Evolutionary conservation across 2,888 invertebrate species (phyloP).

Genomic region (Heliothis peltigera): DNA sequence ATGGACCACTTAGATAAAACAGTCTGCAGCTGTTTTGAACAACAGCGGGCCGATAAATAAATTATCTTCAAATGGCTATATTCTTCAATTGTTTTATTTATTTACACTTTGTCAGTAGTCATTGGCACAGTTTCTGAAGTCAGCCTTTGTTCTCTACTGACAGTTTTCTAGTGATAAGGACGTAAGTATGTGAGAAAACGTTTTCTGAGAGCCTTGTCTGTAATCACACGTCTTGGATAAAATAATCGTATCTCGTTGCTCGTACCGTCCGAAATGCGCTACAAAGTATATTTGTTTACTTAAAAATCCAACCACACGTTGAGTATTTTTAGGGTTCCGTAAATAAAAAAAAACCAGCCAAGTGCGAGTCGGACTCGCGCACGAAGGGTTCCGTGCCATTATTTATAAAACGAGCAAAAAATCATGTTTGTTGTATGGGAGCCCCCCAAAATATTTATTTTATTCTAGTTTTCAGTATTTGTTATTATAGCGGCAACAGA

Average conservation of each 20-base stretch:
- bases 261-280: neutral
- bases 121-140: conserved; percentile 48
- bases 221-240: conserved; percentile 39
- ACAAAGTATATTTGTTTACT: neutral
- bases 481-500: no score
- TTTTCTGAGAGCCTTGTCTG: conserved; percentile 40
- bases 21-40: conserved; percentile 36
- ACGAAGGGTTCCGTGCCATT: no score
- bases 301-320: no score
- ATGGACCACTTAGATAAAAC: conserved; percentile 54
- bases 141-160: conserved; percentile 39
- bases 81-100: conserved; percentile 44
- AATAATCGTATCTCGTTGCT: conserved; percentile 32
- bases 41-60: conserved; percentile 43
- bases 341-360: no score
- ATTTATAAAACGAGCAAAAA: no score
- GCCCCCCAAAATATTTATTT: no score
- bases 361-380: no score
- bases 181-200: conserved; percentile 12
- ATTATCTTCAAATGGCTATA: conserved; percentile 47
- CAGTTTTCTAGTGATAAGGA: conserved; percentile 30
- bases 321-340: no score
- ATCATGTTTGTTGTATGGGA: no score
- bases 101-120: conserved; percentile 41
- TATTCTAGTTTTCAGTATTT: no score